These are phyloP conservation scores for Reticulitermes lucifugus DNA, from an alignment of 2,888 invertebrate genomes.

Conservation along the genomic window DNA sequence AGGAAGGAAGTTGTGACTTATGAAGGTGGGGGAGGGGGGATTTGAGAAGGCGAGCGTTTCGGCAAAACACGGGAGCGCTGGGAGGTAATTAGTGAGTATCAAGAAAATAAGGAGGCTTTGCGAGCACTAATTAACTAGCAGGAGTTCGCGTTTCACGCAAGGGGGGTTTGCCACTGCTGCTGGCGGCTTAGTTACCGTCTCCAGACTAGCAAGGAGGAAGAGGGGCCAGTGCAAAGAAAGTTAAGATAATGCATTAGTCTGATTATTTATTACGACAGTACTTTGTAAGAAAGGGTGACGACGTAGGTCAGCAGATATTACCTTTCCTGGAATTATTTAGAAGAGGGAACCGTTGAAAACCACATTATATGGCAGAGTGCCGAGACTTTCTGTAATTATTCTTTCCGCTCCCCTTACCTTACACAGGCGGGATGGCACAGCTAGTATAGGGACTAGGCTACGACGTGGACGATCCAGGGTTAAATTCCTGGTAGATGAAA, in stretches of 20 bases:
- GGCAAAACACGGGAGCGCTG: background rate
- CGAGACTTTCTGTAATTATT: too few species aligned
- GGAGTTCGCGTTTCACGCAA: slow-evolving; percentile 16
- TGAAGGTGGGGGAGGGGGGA: background rate
- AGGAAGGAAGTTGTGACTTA: background rate
- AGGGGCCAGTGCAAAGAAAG: background rate
- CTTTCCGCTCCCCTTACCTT: too few species aligned
- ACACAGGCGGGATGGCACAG: too few species aligned
- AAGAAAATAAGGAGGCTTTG: slow-evolving; percentile 32
- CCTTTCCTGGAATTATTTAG: too few species aligned
- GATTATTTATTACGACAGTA: slow-evolving; percentile 19
- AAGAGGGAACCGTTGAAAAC: too few species aligned
- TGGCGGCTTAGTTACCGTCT: too few species aligned
- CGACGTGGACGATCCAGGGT: too few species aligned
- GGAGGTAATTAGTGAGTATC: slow-evolving; percentile 38
- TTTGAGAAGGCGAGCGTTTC: background rate
- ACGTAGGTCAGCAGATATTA: background rate
- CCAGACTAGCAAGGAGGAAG: background rate
- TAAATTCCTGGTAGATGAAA: too few species aligned
- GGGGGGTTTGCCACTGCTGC: background rate
- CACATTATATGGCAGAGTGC: too few species aligned
- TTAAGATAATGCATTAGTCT: slow-evolving; percentile 20
- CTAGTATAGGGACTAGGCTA: too few species aligned
- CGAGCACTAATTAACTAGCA: slow-evolving; percentile 28
- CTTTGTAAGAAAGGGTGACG: background rate